phyloP scores from a whole-genome alignment of 2,113 vertebrate species.

The Gymnogyps californianus region DNA sequence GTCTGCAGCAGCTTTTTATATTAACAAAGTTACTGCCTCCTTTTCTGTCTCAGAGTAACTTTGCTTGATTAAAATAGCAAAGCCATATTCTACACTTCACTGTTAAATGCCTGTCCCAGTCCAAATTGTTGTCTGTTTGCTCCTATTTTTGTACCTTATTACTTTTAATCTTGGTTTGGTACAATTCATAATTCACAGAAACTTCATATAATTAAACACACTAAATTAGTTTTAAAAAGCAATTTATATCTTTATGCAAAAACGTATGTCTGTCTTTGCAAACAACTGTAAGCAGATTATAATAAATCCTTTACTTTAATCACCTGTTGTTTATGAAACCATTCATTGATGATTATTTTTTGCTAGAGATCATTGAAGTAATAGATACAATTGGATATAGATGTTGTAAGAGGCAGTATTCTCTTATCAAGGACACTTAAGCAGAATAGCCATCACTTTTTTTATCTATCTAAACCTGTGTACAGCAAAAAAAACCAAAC shows the following conservation, averaged over 20 bases:
- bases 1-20: slow-evolving; percentile 76
- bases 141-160: slow-evolving; percentile 84
- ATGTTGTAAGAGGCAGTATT: slow-evolving; percentile 66
- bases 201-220: slow-evolving; percentile 81
- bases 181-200: slow-evolving; percentile 83
- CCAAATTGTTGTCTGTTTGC: slow-evolving; percentile 80
- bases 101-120: slow-evolving; percentile 81
- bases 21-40: slow-evolving; percentile 78
- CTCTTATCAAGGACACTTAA: slow-evolving; percentile 54
- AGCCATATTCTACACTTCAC: slow-evolving; percentile 81
- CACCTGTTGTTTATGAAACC: slow-evolving; percentile 74
- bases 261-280: slow-evolving; percentile 84
- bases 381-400: slow-evolving; percentile 59
- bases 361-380: slow-evolving; percentile 51
- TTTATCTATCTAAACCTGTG: slow-evolving; percentile 39
- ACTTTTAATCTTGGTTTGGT: slow-evolving; percentile 83
- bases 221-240: slow-evolving; percentile 85
- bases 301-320: slow-evolving; percentile 86
- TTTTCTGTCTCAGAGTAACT: slow-evolving; percentile 77
- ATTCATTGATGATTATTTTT: slow-evolving; percentile 72
- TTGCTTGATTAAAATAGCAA: slow-evolving; percentile 78
- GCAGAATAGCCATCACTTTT: slow-evolving; percentile 69
- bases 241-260: slow-evolving; percentile 87
- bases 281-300: slow-evolving; percentile 83
- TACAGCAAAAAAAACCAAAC: neutral